Percentiles rank a stretch among this genome's conserved stretches.
Evolutionary conservation across 2,797 vertebrate species (phyloP).

Genomic region (Crenichthys baileyi): DNA sequence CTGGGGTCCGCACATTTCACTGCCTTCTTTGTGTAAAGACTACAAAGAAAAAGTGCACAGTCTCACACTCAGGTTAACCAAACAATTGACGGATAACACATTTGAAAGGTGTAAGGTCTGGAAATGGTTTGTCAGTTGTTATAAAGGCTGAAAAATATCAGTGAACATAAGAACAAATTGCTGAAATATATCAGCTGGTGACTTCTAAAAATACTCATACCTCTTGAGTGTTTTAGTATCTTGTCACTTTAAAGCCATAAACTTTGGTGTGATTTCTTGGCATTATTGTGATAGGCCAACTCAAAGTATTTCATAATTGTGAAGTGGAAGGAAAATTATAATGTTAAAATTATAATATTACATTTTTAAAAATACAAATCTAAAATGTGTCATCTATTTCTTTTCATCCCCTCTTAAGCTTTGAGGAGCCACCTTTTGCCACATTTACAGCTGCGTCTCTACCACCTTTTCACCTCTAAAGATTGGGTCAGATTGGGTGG

Average conservation of each 20-base stretch:
- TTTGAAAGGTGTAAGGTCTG: background rate
- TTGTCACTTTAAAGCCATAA: background rate
- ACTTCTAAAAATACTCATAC: background rate
- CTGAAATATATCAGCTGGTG: background rate
- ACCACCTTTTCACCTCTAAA: background rate
- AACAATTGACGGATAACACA: background rate
- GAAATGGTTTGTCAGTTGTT: conserved; percentile 18
- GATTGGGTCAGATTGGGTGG: too few relatives aligned
- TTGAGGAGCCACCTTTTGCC: background rate
- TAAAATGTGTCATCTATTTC: background rate
- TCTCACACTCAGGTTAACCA: conserved; percentile 9
- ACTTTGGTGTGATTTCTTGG: background rate
- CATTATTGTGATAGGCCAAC: background rate
- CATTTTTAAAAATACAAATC: background rate
- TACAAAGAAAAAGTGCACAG: conserved; percentile 47
- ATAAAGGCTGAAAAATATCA: background rate
- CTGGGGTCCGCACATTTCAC: conserved; percentile 85
- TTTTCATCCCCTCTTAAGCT: background rate
- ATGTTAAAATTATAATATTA: too few relatives aligned
- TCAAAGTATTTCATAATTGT: background rate
- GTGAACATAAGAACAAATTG: background rate
- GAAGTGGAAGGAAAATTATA: background rate
- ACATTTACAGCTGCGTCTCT: background rate
- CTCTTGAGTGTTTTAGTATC: background rate
- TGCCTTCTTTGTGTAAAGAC: conserved; percentile 85